A percentile compares a stretch with the other conserved stretches of the same genome.
These are phyloP conservation scores for Florisuga fusca DNA, from an alignment of 2,797 vertebrate species.

Conservation along the genomic window DNA sequence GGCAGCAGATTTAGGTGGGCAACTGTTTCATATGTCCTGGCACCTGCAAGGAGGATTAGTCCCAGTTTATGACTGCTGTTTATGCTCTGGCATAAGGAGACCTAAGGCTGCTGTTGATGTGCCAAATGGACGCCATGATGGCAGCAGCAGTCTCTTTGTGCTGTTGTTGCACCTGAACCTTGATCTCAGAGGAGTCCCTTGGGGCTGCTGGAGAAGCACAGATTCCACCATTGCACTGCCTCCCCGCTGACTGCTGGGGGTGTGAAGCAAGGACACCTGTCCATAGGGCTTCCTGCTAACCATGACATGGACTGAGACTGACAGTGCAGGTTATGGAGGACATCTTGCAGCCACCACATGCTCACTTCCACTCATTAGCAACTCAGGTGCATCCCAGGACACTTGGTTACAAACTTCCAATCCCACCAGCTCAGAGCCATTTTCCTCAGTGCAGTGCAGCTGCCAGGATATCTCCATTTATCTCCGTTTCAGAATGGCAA, in stretches of 20 bases:
- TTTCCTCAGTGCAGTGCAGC: background rate
- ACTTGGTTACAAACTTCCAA: background rate
- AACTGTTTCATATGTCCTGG: background rate
- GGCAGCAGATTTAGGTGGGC: background rate
- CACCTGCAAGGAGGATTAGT: background rate
- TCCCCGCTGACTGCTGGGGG: background rate
- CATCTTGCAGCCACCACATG: rapidly evolving
- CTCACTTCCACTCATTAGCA: background rate
- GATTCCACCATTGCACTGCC: background rate
- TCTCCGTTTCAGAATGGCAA: background rate
- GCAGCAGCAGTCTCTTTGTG: background rate
- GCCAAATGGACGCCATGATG: rapidly evolving
- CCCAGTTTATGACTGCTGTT: background rate
- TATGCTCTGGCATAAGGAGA: background rate
- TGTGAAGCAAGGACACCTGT: rapidly evolving
- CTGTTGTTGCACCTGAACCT: background rate
- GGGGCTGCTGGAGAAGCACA: background rate
- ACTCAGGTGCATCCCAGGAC: background rate
- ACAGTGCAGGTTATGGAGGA: rapidly evolving
- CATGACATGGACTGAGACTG: rapidly evolving
- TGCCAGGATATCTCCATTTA: no score
- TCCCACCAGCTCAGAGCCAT: background rate
- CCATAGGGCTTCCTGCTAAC: background rate
- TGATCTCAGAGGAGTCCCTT: background rate
- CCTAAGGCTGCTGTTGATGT: background rate